Base-by-base conservation (phyloP, 2,888 invertebrate species). In the Holacanthella duospinosa region DNA sequence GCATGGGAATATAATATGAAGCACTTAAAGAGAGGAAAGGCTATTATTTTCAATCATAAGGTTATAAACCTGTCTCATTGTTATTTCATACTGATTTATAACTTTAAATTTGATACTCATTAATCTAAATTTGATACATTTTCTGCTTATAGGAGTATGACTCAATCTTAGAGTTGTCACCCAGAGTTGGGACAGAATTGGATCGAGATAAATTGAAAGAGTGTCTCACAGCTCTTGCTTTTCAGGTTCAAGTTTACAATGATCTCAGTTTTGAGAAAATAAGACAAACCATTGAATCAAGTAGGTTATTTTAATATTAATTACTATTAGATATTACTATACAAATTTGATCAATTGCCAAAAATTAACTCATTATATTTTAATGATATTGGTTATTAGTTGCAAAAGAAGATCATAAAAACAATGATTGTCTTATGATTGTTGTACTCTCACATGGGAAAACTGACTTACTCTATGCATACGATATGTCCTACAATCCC, bases 141-240 rank as follows among this genome's bases (percentile, higher is more conserved):
- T 54, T 60, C 54, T 48, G 16, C 9, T 48, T 55, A 6, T 25
- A 66, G 67, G 28, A 82, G 74, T 96, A 94, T 75, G 70, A 77
- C 43, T 84, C 85, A 0, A 82, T 86, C 64, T 83, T 82, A 65
- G 84, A 84, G 74, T 77, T 90, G 63, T 87, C 86, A 76, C 77
- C 83, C 6, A 83, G 92, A 62, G 82, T 84, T 69, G 95, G 94
- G 0, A 94, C 94, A 1, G 88, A 90, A 75, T 85, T 87, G 48
- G 95, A 95, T 77, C 84, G 88, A 71, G 85, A 86, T 66, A 86
- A 86, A 75, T 79, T 93, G 60, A 79, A 82, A 58, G 82, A 82
- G 73, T 82, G 83, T 27, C 79, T 87, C 21, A 83, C 82, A 75
- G 77, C 75, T 71, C 80, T 89, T 65, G 88, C 84, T 67, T 93